phyloP scores from a whole-genome alignment of 2,113 vertebrate genomes.

The Amphilophus citrinellus region DNA sequence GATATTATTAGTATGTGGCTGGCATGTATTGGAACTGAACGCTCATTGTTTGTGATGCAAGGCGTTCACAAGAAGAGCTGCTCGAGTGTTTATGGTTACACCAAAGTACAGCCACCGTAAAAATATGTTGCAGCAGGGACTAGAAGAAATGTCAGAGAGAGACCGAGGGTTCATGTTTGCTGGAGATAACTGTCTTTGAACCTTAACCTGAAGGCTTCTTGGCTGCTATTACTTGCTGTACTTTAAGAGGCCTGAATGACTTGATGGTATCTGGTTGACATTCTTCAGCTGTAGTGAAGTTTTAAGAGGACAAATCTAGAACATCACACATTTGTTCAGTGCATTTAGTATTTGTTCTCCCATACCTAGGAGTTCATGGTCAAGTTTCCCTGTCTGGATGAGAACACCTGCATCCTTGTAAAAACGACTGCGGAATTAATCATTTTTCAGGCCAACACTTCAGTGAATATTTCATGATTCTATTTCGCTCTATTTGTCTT shows the following conservation, averaged over 20 bases:
- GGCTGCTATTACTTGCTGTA: constrained; percentile 11
- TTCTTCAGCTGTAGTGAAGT: constrained; percentile 30
- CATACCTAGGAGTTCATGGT: constrained; percentile 39
- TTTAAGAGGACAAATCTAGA: neutral
- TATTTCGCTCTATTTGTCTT: constrained; percentile 96
- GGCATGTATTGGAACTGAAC: constrained; percentile 36
- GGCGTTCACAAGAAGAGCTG: neutral
- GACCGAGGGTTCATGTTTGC: constrained; percentile 35
- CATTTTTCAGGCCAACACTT: constrained; percentile 88
- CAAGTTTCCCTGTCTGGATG: constrained; percentile 11
- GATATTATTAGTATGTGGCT: constrained; percentile 25
- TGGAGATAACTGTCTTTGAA: constrained; percentile 53
- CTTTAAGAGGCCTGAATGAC: constrained; percentile 20
- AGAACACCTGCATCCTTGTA: constrained; percentile 73
- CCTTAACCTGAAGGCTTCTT: constrained; percentile 48
- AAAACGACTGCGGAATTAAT: constrained; percentile 91
- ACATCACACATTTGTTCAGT: neutral
- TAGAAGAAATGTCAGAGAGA: constrained; percentile 60
- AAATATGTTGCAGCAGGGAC: constrained; percentile 28
- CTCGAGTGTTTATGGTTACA: constrained; percentile 27
- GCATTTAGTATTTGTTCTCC: constrained; percentile 5
- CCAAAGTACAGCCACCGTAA: constrained; percentile 11
- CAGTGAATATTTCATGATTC: constrained; percentile 97
- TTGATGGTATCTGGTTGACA: constrained; percentile 41
- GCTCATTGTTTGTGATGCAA: constrained; percentile 27